Evolutionary conservation across 2,888 invertebrate species (phyloP).

Genomic region (Lochmaea capreae): DNA sequence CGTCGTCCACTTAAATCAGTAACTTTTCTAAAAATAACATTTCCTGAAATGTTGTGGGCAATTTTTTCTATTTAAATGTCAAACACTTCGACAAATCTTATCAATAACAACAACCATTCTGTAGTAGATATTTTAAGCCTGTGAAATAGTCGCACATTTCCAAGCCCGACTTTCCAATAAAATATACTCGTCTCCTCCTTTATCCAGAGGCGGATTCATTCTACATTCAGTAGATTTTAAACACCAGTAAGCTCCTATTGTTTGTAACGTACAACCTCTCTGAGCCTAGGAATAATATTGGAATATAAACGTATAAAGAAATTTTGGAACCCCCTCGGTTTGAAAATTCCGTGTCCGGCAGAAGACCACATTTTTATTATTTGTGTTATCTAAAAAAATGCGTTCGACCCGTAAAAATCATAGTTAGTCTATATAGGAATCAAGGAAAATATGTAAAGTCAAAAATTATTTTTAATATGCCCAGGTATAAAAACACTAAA

Average conservation of each 20-base stretch:
- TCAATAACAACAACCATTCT: conserved; percentile 19
- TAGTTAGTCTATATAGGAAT: too few relatives aligned
- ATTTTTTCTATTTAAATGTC: conserved; percentile 16
- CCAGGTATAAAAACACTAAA: too few relatives aligned
- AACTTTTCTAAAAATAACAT: conserved; percentile 8
- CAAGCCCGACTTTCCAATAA: conserved; percentile 1
- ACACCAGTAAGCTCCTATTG: not conserved
- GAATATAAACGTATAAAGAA: too few relatives aligned
- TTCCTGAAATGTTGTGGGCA: conserved; percentile 22
- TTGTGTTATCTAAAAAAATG: too few relatives aligned
- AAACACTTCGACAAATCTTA: conserved; percentile 11
- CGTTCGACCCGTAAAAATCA: too few relatives aligned
- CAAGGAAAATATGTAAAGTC: too few relatives aligned
- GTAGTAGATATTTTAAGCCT: conserved; percentile 15
- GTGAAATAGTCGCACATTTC: conserved; percentile 14
- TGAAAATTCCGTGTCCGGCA: too few relatives aligned
- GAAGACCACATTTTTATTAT: too few relatives aligned
- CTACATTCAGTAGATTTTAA: not conserved
- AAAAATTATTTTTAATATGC: too few relatives aligned
- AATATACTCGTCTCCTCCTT: not conserved
- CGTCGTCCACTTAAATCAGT: not conserved
- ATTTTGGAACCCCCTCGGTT: too few relatives aligned
- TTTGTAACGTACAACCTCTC: too few relatives aligned
- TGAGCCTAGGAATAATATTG: too few relatives aligned
- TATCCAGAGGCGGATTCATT: not conserved